Evolutionary conservation across 2,797 vertebrate species (phyloP).

Genomic region (Megaceryle alcyon): DNA sequence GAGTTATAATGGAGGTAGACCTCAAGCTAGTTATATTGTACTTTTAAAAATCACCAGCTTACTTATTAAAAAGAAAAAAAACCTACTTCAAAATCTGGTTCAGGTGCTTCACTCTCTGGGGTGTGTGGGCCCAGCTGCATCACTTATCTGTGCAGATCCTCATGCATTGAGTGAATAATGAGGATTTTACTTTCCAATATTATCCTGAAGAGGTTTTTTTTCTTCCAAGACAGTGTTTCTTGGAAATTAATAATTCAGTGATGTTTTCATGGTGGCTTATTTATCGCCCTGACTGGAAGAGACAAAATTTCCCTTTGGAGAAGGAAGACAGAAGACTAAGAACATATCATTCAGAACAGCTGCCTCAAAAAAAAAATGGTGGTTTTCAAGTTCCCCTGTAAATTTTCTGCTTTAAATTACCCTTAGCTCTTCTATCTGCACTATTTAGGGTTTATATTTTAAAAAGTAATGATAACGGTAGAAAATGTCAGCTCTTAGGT

Average conservation of each 20-base stretch:
- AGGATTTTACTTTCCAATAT: background rate
- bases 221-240: conserved; percentile 1
- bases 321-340: background rate
- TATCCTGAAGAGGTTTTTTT: background rate
- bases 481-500: conserved; percentile 5
- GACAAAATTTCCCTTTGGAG: conserved; percentile 57
- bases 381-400: conserved; percentile 12
- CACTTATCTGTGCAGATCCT: background rate
- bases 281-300: conserved; percentile 45
- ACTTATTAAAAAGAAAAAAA: background rate
- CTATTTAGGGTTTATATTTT: conserved; percentile 41
- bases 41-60: background rate
- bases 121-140: background rate
- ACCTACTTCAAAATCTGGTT: background rate
- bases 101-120: background rate
- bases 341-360: conserved; percentile 16
- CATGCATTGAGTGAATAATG: background rate
- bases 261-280: conserved; percentile 48
- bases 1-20: background rate
- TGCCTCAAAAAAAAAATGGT: background rate
- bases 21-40: background rate
- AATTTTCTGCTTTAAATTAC: conserved; percentile 24
- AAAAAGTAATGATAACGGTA: background rate
- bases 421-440: background rate
- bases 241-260: conserved; percentile 62